A percentile compares a stretch with the other conserved stretches of the same genome.
Evolutionary conservation across 1,140 invertebrate genomes (phyloP).

Genomic region (Drosophila arizonae): DNA sequence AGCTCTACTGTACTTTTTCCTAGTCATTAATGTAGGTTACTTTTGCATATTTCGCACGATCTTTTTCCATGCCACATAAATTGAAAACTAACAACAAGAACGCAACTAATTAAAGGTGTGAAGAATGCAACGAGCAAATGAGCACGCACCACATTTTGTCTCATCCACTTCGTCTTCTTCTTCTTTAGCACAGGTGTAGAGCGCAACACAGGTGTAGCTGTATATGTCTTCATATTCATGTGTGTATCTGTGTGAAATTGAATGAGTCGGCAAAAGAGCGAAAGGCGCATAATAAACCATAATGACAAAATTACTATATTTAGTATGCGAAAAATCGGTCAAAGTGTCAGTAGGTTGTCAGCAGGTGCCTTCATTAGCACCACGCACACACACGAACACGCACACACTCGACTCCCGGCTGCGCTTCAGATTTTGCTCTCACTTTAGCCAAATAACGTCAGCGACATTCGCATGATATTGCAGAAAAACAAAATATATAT

Average conservation of each 20-base stretch:
- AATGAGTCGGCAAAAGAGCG: slow-evolving; percentile 48
- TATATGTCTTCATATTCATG: neutral
- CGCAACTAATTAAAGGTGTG: slow-evolving; percentile 46
- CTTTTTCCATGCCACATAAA: neutral
- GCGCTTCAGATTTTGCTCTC: slow-evolving; percentile 48
- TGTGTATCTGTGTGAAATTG: slow-evolving; percentile 28
- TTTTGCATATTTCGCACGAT: slow-evolving; percentile 27
- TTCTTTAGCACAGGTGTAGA: too few relatives aligned
- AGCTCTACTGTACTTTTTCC: slow-evolving; percentile 1
- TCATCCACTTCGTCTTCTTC: too few relatives aligned
- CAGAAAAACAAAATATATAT: slow-evolving; percentile 36
- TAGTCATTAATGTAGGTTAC: neutral
- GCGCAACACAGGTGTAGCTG: neutral
- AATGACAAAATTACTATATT: slow-evolving; percentile 81
- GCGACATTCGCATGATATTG: slow-evolving; percentile 64
- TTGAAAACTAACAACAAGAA: slow-evolving; percentile 26
- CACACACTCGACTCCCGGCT: slow-evolving; percentile 11
- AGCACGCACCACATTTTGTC: slow-evolving; percentile 38
- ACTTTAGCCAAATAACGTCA: slow-evolving; percentile 50
- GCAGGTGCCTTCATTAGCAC: slow-evolving; percentile 63
- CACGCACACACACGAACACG: slow-evolving; percentile 19
- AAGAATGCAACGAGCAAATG: slow-evolving; percentile 62
- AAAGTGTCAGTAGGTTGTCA: slow-evolving; percentile 77
- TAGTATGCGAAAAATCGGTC: slow-evolving; percentile 79
- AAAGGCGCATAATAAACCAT: slow-evolving; percentile 73